These are phyloP conservation scores for Brienomyrus longianalis DNA, from an alignment of 2,113 vertebrate species.

Conservation along the genomic window DNA sequence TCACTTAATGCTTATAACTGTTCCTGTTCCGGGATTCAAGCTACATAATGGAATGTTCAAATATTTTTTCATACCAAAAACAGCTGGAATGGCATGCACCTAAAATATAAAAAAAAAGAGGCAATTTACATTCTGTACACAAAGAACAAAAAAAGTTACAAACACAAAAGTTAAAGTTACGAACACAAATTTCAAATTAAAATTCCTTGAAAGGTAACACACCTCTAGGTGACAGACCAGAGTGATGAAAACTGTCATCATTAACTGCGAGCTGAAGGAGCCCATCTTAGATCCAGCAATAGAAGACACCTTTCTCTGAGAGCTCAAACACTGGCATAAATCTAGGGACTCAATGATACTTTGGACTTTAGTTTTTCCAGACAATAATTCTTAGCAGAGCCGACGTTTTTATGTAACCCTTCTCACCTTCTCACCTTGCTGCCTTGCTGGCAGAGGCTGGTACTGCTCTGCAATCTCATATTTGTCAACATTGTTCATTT, in stretches of 20 bases:
- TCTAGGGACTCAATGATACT: background rate
- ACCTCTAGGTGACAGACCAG: background rate
- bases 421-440: background rate
- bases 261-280: background rate
- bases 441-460: background rate
- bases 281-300: conserved; percentile 7
- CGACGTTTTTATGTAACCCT: background rate
- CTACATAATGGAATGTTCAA: background rate
- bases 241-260: background rate
- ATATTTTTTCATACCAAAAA: conserved; percentile 4
- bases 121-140: background rate
- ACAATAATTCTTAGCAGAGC: background rate
- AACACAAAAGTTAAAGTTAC: background rate
- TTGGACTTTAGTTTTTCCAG: background rate
- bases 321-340: background rate
- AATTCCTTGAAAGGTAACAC: background rate
- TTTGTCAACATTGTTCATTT: background rate
- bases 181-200: background rate
- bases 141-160: background rate
- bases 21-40: background rate
- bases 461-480: background rate
- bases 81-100: background rate
- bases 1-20: background rate
- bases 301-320: background rate
- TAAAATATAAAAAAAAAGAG: background rate